Percentiles rank a stretch among this genome's conserved stretches.
Evolutionary conservation across 1,140 invertebrate genomes (phyloP).

Genomic region (Drosophila kikkawai): DNA sequence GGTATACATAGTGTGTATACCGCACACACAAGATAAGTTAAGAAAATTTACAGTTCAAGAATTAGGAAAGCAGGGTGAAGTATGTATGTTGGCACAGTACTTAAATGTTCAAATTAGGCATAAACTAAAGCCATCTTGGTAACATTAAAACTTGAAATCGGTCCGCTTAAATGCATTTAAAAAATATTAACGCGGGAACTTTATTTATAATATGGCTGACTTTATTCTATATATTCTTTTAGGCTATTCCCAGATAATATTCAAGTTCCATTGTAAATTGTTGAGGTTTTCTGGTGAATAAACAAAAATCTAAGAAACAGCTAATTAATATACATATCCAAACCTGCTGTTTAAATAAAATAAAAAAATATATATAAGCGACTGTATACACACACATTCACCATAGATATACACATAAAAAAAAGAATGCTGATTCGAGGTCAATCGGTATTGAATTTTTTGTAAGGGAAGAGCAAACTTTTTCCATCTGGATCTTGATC

Average conservation of each 20-base stretch:
- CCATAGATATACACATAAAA: background rate
- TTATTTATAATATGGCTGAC: background rate
- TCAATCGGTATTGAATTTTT: background rate
- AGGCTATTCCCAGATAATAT: background rate
- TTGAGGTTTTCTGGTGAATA: background rate
- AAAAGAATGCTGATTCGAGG: background rate
- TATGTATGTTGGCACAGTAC: too few relatives aligned
- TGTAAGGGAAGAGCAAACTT: too few relatives aligned
- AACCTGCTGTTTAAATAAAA: background rate
- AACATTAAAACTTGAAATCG: too few relatives aligned
- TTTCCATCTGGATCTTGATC: background rate
- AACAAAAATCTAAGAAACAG: background rate
- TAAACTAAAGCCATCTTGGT: too few relatives aligned
- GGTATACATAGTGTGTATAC: background rate
- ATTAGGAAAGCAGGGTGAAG: background rate
- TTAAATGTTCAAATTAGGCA: too few relatives aligned
- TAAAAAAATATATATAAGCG: background rate
- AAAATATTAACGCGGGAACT: background rate
- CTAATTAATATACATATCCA: background rate
- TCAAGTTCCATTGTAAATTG: background rate
- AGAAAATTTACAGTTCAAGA: conserved; percentile 19
- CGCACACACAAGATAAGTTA: conserved; percentile 34
- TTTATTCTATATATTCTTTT: background rate
- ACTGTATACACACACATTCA: background rate
- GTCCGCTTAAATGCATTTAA: too few relatives aligned